Percentiles rank a stretch among this genome's conserved stretches.
phyloP scores from a whole-genome alignment of 2,888 invertebrate species.

The Sminthurinus aureus region DNA sequence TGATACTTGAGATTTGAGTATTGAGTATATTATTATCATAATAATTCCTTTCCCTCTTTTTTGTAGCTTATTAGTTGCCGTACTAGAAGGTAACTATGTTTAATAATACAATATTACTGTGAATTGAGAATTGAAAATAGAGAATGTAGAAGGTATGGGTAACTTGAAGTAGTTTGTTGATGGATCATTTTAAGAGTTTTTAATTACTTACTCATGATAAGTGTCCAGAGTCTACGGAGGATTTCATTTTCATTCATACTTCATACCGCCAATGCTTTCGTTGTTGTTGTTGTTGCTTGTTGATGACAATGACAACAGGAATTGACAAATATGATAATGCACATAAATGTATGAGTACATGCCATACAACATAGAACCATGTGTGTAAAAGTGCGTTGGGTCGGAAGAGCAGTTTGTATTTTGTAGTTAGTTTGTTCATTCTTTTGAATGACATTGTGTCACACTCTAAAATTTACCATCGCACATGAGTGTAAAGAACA shows the following conservation, averaged over 20 bases:
- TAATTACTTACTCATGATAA: neutral
- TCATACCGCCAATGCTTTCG: too few species aligned
- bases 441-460: conserved; percentile 37
- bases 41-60: too few species aligned
- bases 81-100: too few species aligned
- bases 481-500: conserved; percentile 11
- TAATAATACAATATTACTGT: too few species aligned
- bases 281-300: neutral
- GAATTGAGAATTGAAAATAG: too few species aligned
- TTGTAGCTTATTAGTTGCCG: too few species aligned
- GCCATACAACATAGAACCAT: neutral
- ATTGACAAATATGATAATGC: neutral
- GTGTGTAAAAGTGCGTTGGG: neutral
- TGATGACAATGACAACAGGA: neutral
- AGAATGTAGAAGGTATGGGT: too few species aligned
- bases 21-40: too few species aligned
- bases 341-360: neutral
- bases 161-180: neutral
- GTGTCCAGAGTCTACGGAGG: too few species aligned
- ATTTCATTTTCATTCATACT: too few species aligned
- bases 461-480: conserved; percentile 32
- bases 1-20: too few species aligned
- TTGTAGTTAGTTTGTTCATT: conserved; percentile 14
- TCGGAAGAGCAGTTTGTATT: conserved; percentile 32
- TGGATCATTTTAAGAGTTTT: neutral